Percentiles rank a stretch among this genome's conserved stretches.
These are phyloP conservation scores for Aleiodes sp. DNA, from an alignment of 1,140 invertebrate species.

Conservation along the genomic window DNA sequence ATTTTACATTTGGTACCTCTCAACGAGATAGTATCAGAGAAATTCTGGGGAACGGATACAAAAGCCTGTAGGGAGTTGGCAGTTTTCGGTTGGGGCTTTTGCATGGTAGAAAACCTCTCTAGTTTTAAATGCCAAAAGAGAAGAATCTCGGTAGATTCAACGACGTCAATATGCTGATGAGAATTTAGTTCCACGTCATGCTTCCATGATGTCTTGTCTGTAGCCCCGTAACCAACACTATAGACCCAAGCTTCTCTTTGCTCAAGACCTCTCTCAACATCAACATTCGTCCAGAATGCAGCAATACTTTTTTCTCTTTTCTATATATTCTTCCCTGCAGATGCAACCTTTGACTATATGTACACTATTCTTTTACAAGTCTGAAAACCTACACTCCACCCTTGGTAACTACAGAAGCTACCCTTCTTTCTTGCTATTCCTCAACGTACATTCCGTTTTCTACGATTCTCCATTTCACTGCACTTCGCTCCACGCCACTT, in stretches of 20 bases:
- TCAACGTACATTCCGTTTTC: conserved; percentile 19
- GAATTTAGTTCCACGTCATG: conserved; percentile 48
- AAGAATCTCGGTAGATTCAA: conserved; percentile 16
- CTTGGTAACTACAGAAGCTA: too few relatives aligned
- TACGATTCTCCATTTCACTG: conserved; percentile 27
- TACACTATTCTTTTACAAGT: neutral
- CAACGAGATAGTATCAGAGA: conserved; percentile 10
- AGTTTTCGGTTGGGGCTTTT: neutral
- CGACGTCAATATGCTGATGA: conserved; percentile 47
- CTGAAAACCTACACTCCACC: neutral
- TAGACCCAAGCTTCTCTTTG: neutral
- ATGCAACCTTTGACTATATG: too few relatives aligned
- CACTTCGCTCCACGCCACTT: conserved; percentile 28
- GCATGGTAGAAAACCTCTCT: neutral
- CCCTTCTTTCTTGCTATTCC: neutral
- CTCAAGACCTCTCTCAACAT: neutral
- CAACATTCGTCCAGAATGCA: too few relatives aligned
- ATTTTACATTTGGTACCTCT: conserved; percentile 21
- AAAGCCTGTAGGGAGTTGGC: neutral
- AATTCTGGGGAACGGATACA: neutral
- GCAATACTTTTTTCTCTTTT: too few relatives aligned
- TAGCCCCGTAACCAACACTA: neutral
- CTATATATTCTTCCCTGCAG: too few relatives aligned
- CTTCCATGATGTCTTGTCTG: conserved; percentile 28
- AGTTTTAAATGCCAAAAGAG: neutral